Evolutionary conservation across 2,888 invertebrate species (phyloP).

Genomic region (Atrina japonica): DNA sequence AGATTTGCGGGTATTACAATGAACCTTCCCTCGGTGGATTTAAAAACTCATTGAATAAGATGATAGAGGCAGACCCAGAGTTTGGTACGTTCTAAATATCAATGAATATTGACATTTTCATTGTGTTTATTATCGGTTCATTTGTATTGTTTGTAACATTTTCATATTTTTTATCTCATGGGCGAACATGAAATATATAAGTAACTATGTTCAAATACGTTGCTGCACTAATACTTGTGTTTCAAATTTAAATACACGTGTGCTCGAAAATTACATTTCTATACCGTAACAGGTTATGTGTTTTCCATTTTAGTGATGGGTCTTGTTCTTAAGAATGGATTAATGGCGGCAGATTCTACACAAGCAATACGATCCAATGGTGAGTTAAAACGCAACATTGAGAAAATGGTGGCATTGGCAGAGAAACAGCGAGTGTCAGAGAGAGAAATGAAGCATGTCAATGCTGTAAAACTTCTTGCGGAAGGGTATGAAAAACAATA

Average conservation of each 20-base stretch:
- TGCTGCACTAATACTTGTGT: too few relatives aligned
- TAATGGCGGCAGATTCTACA: not conserved
- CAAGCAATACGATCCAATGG: not conserved
- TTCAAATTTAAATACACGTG: too few relatives aligned
- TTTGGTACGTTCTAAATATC: not conserved
- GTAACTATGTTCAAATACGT: too few relatives aligned
- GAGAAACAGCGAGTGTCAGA: slow-evolving; percentile 5
- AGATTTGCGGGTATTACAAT: not conserved
- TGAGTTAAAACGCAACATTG: not conserved
- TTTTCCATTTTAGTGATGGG: not conserved
- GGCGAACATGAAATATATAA: too few relatives aligned
- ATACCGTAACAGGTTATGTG: too few relatives aligned
- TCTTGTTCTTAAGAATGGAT: slow-evolving; percentile 1
- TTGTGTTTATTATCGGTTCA: not conserved
- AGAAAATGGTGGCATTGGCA: not conserved
- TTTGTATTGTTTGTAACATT: not conserved
- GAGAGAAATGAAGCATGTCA: slow-evolving; percentile 14
- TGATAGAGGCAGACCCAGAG: slow-evolving; percentile 11
- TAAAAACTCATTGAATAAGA: slow-evolving; percentile 7
- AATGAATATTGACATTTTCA: not conserved
- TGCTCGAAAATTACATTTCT: too few relatives aligned
- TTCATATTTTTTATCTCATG: too few relatives aligned
- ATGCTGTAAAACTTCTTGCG: not conserved
- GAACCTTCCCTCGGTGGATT: not conserved
- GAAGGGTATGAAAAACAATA: slow-evolving; percentile 16